Evolutionary conservation across 2,113 vertebrate genomes (phyloP).

Genomic region (Mionectes macconnelli): DNA sequence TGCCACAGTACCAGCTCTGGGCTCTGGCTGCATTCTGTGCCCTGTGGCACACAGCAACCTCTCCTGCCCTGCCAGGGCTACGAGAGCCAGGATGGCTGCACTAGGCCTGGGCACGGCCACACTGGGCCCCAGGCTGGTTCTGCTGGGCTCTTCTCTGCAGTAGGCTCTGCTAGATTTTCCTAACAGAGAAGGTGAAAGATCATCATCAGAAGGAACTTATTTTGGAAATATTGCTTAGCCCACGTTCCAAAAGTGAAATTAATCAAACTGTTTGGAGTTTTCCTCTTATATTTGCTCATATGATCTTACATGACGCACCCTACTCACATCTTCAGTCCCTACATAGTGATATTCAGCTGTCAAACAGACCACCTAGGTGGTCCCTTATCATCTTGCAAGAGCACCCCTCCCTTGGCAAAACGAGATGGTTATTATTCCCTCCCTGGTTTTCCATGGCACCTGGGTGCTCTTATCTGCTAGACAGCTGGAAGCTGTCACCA

Average conservation of each 20-base stretch:
- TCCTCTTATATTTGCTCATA: background rate
- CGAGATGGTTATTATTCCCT: background rate
- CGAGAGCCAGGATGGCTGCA: fast-evolving
- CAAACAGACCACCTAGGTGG: background rate
- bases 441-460: background rate
- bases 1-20: background rate
- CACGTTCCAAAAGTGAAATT: background rate
- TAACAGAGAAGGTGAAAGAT: background rate
- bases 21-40: background rate
- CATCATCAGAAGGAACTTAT: background rate
- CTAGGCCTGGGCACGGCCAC: fast-evolving
- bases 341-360: background rate
- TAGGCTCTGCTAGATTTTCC: background rate
- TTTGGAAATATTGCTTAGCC: background rate
- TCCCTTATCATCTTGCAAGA: background rate
- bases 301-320: background rate
- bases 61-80: background rate
- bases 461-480: slow-evolving; percentile 25
- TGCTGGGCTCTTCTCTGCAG: fast-evolving
- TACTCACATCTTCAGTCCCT: background rate
- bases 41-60: background rate
- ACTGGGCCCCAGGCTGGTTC: fast-evolving
- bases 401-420: background rate
- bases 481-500: slow-evolving; percentile 49
- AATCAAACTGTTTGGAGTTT: background rate